Evolutionary conservation across 2,888 invertebrate species (phyloP), one percentile per base, ranked within the genome.

Genomic region (Adelognathus sp.): DNA sequence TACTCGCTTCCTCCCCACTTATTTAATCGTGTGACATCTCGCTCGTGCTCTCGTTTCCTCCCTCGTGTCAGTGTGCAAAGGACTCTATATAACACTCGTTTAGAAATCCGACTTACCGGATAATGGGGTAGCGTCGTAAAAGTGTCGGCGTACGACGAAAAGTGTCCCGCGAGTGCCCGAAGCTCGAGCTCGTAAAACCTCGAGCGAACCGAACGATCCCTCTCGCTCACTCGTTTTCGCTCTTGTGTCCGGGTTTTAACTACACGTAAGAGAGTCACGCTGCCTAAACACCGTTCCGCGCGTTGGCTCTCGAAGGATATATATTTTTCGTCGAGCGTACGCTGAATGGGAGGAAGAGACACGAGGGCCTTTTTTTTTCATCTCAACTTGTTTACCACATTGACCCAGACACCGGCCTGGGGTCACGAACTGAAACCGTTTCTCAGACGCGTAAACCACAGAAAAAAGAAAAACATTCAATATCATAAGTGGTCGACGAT

Each of bases 281-380:
- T 50, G 41, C 46, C 73, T 46, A 66, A 73, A 66, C 29, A 64
- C 36, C 58, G 63, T 16, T n/a, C 27, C 14, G 60, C 60, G 58
- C n/a, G 70, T 50, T 29, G 70, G 70, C 33, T 73, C 58, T 56
- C 64, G 36, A 66, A 74, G n/a, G 58, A 64, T 64, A 56, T n/a
- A n/a, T n/a, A n/a, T n/a, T n/a, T 44, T 44, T 72, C 64, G 21
- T 52, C 24, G 58, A 11, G n/a, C 31, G 33, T n/a, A 46, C 36
- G 39, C 24, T 9, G 70, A 33, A 50, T 24, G 3, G 31, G 36
- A 24, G n/a, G n/a, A 18, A 24, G 21, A 18, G 36, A n/a, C 1
- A 27, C 36, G n/a, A 14, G 41, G 41, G 21, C 9, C 9, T 16
- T 33, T 18, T 24, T 14, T 24, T 46, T 46, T 21, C 2, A 9